These are phyloP conservation scores for Colaptes auratus DNA, from an alignment of 2,113 vertebrate species.

Conservation along the genomic window DNA sequence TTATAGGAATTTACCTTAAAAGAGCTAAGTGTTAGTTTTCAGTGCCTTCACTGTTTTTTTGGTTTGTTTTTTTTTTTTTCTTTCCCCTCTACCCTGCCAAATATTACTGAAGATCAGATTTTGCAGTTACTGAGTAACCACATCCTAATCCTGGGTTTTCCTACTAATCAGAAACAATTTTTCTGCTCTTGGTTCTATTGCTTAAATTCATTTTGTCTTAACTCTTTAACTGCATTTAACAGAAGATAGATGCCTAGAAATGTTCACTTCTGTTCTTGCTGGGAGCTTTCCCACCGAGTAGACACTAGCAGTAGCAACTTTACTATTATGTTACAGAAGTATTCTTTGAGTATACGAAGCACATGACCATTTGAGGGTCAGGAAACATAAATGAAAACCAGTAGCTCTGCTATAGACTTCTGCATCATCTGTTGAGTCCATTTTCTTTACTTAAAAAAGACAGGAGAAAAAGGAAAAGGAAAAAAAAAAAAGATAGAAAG, in stretches of 20 bases:
- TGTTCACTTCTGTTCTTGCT: not conserved
- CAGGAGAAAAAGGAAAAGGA: not conserved
- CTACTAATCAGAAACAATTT: conserved; percentile 45
- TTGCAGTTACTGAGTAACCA: conserved; percentile 28
- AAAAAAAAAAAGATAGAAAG: conserved; percentile 71
- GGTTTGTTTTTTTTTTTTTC: not conserved
- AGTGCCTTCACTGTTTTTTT: not conserved
- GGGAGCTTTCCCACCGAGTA: not conserved
- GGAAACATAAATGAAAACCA: conserved; percentile 36
- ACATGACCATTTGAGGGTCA: not conserved
- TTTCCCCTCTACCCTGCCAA: not conserved
- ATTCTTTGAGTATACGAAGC: not conserved
- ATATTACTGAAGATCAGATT: conserved; percentile 32
- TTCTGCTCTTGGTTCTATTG: not conserved
- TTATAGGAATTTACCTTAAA: not conserved
- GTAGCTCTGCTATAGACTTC: conserved; percentile 32
- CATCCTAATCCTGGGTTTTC: conserved; percentile 47
- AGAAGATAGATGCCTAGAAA: not conserved
- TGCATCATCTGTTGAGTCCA: conserved; percentile 52
- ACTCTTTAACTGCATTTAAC: not conserved
- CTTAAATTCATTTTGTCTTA: conserved; percentile 31
- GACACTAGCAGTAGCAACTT: not conserved
- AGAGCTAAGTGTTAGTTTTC: not conserved
- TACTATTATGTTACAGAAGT: not conserved
- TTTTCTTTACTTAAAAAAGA: conserved; percentile 51